Evolutionary conservation across 2,797 vertebrate genomes (phyloP), one percentile per base, ranked within the genome.

Genomic region (Neopelma chrysocephalum): DNA sequence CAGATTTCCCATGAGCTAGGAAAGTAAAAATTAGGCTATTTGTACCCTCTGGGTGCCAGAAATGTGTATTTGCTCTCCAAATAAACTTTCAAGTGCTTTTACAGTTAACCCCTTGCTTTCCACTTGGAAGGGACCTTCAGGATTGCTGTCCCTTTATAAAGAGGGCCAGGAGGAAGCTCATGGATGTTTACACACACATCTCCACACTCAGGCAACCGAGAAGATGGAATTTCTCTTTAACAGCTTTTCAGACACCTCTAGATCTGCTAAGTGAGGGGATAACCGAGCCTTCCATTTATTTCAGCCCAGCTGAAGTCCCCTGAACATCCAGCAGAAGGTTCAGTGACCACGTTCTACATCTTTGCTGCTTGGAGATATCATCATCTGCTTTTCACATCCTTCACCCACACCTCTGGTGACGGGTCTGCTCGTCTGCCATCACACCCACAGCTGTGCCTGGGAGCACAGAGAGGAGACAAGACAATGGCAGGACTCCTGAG

Each of bases 261-360:
- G 27, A 22, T 64, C 23, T 36, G 51, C 50, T 68, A 66, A 54
- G 38, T 14, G 71, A 42, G 12, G 38, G 27, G 25, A 54, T 32
- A 87, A 65, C 6, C 27, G 69, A 65, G 40, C 34, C 31, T 51
- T 15, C 45, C 10, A 9, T 7, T 54, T 34, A 32, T 53, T 50
- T 32, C 14, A 58, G 60, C 34, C 42, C 66, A 29, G 50, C 68
- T 31, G 36, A 50, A 29, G 27, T 18, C 32, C 57, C 50, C 40
- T 0, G 47, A 43, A 7, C 36, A 1, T 4, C 7, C 2, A n/a
- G 76, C 87, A 69, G 58, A 53, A 43, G 31, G 50, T 11, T 31
- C 72, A 16, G 1, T 2, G 54, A n/a, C 31, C 0, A 0, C 2
- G 10, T 31, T 45, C 16, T 0, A 4, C 45, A 1, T 11, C 71